A percentile compares a stretch with the other conserved stretches of the same genome.
Conservation (phyloP, 2,113 vertebrate species). For the Phalacrocorax pelagicus region DNA sequence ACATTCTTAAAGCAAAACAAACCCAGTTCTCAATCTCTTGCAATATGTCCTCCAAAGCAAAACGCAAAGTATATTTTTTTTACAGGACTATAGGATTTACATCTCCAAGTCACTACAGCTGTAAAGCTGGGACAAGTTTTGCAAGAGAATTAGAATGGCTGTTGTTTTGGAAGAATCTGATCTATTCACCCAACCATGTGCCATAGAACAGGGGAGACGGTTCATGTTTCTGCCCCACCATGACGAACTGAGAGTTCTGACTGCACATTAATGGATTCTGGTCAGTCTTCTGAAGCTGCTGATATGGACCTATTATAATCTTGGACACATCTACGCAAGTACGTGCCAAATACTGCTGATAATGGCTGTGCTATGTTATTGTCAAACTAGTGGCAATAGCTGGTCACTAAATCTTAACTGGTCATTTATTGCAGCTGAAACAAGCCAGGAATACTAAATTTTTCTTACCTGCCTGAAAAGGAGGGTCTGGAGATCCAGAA, state of each 20-base stretch:
- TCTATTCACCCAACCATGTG: background rate
- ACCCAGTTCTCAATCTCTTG: background rate
- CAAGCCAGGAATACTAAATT: background rate
- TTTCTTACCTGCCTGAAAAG: background rate
- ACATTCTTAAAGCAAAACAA: background rate
- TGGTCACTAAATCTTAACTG: conserved; percentile 1
- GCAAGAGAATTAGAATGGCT: background rate
- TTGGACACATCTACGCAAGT: background rate
- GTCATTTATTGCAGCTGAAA: background rate
- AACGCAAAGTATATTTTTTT: background rate
- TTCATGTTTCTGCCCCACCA: background rate
- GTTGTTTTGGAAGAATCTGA: background rate
- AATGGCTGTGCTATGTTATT: background rate
- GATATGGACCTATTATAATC: background rate
- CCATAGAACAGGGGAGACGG: background rate
- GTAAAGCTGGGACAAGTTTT: background rate
- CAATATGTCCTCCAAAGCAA: background rate
- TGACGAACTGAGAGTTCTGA: background rate
- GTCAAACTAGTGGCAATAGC: background rate
- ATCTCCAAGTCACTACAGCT: background rate
- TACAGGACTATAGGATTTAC: background rate
- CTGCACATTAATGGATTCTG: background rate
- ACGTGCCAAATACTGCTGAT: background rate
- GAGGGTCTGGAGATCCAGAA: background rate
- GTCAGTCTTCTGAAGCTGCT: background rate